phyloP scores from a whole-genome alignment of 2,888 invertebrate genomes.

The Oscheius onirici region DNA sequence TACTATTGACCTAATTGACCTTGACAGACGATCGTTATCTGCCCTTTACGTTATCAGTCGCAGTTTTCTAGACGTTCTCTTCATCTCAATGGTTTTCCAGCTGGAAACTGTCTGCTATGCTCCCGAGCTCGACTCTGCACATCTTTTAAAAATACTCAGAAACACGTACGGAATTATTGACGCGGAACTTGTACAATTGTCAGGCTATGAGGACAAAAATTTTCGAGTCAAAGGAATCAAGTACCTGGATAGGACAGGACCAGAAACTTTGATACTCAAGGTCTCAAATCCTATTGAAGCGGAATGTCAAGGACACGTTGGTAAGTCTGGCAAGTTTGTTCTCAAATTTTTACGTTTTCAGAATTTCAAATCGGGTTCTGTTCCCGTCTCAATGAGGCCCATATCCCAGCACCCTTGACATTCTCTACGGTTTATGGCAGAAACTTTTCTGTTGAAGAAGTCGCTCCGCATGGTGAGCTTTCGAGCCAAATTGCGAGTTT shows the following conservation, averaged over 20 bases:
- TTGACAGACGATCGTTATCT: too few relatives aligned
- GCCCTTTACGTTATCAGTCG: too few relatives aligned
- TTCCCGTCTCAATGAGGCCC: neutral
- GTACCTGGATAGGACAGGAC: neutral
- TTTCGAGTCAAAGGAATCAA: neutral
- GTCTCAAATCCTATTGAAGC: slow-evolving; percentile 27
- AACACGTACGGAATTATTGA: too few relatives aligned
- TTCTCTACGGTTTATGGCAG: slow-evolving; percentile 2
- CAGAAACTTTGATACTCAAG: slow-evolving; percentile 8
- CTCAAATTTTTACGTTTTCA: too few relatives aligned
- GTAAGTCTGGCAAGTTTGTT: neutral
- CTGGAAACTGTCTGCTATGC: too few relatives aligned
- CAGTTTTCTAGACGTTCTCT: too few relatives aligned
- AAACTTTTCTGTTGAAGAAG: neutral
- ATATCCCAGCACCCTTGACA: slow-evolving; percentile 6
- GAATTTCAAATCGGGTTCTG: slow-evolving; percentile 13
- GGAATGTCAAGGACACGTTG: slow-evolving; percentile 1
- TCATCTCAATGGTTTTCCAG: too few relatives aligned
- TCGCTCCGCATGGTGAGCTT: slow-evolving; percentile 1
- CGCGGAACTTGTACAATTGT: too few relatives aligned
- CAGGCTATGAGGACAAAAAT: slow-evolving; percentile 29
- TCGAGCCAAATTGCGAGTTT: neutral
- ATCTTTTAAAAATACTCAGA: too few relatives aligned
- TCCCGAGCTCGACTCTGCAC: too few relatives aligned
- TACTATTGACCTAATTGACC: too few relatives aligned